A percentile compares a stretch with the other conserved stretches of the same genome.
These are phyloP conservation scores for Hydropsyche tenuis DNA, from an alignment of 1,140 invertebrate species.

Conservation along the genomic window DNA sequence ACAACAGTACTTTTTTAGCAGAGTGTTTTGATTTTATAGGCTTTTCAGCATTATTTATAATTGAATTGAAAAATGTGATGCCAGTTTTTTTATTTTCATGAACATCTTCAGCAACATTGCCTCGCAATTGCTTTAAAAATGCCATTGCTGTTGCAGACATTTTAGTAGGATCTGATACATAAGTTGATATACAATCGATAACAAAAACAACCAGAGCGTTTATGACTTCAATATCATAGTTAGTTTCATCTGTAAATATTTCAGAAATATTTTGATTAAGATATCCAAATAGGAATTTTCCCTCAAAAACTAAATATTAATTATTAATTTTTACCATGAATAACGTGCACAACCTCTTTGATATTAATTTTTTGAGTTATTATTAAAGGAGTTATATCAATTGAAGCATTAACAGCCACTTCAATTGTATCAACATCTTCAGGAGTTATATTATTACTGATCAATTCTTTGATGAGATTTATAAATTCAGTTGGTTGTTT, in stretches of 20 bases:
- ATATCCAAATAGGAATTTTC: no score
- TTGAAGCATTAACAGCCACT: slow-evolving; percentile 30
- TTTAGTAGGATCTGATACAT: neutral
- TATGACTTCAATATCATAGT: slow-evolving; percentile 21
- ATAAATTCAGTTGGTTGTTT: slow-evolving; percentile 5
- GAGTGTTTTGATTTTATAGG: neutral
- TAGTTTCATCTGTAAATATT: slow-evolving; percentile 17
- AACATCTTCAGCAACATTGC: neutral
- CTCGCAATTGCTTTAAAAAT: slow-evolving; percentile 8
- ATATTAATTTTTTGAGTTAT: neutral
- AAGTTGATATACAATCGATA: slow-evolving; percentile 7
- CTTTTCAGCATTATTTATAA: neutral
- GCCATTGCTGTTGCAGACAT: neutral
- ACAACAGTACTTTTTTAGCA: neutral
- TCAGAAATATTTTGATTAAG: slow-evolving; percentile 7
- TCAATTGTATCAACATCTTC: slow-evolving; percentile 34
- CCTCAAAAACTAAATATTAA: neutral
- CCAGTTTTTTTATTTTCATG: neutral
- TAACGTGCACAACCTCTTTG: neutral
- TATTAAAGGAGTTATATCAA: slow-evolving; percentile 30
- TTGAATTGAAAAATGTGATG: neutral
- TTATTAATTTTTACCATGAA: slow-evolving; percentile 16
- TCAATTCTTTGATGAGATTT: slow-evolving; percentile 28
- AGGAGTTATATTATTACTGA: slow-evolving; percentile 25
- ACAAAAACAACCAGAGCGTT: slow-evolving; percentile 16